phyloP scores from a whole-genome alignment of 1,140 invertebrate genomes.

The Plutomurus gul region DNA sequence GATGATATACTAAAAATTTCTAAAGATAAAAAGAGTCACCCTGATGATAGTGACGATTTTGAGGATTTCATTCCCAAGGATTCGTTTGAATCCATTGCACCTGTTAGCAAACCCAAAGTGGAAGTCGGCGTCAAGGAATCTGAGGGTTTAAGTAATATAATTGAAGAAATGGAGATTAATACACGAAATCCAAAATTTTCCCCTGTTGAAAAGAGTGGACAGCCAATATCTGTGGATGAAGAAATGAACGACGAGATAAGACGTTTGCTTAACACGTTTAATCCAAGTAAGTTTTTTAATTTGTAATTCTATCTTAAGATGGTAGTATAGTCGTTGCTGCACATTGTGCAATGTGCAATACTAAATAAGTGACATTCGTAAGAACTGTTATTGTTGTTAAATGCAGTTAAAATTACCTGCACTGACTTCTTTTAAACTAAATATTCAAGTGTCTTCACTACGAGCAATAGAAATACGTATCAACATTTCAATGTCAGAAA shows the following conservation, averaged over 20 bases:
- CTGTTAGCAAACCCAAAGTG: neutral
- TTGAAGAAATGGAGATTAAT: neutral
- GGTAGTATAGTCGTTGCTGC: too few relatives aligned
- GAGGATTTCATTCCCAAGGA: conserved; percentile 29
- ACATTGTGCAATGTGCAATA: too few relatives aligned
- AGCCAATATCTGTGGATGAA: neutral
- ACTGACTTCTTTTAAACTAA: too few relatives aligned
- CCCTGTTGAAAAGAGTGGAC: neutral
- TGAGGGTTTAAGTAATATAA: neutral
- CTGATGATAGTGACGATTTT: conserved; percentile 30
- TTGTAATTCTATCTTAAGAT: too few relatives aligned
- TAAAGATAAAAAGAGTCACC: neutral
- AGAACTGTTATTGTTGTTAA: too few relatives aligned
- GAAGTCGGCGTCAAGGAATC: neutral
- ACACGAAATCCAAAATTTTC: neutral
- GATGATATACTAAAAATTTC: conserved; percentile 8
- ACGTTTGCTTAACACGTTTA: conserved; percentile 48
- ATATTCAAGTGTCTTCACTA: too few relatives aligned
- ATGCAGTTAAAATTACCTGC: too few relatives aligned
- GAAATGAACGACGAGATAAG: conserved; percentile 47
- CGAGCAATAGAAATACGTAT: too few relatives aligned
- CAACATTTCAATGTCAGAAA: too few relatives aligned
- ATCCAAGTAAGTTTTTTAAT: conserved; percentile 49
- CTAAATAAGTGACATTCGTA: too few relatives aligned
- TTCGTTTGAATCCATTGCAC: neutral